phyloP scores from a whole-genome alignment of 2,888 invertebrate species.

The Hylaea fasciaria region DNA sequence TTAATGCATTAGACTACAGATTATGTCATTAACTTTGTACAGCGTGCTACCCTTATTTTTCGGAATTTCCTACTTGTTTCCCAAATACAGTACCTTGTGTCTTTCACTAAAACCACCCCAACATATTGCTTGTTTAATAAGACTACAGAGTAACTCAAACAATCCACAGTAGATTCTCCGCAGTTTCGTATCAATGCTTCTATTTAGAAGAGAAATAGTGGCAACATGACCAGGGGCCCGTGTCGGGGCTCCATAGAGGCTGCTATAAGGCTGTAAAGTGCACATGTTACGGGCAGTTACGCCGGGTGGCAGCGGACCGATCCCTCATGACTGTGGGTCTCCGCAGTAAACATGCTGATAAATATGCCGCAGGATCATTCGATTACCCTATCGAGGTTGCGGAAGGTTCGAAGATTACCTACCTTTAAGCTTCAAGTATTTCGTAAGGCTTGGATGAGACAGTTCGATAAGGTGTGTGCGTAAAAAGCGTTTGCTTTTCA shows the following conservation, averaged over 20 bases:
- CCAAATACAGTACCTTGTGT: too few species aligned
- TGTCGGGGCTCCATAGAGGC: constrained; percentile 45
- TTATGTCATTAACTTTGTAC: too few species aligned
- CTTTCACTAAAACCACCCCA: too few species aligned
- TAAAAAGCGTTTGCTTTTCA: too few species aligned
- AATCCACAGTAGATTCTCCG: neutral
- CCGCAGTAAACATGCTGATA: constrained; percentile 45
- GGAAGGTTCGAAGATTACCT: neutral
- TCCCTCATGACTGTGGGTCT: constrained; percentile 44
- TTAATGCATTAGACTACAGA: too few species aligned
- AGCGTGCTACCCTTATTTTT: too few species aligned
- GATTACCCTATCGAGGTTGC: constrained; percentile 32
- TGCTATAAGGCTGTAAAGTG: constrained; percentile 61
- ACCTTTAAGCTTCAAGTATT: neutral
- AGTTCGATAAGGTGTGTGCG: neutral
- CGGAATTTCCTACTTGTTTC: too few species aligned
- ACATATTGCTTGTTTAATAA: too few species aligned
- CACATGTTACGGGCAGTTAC: constrained; percentile 66
- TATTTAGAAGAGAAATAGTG: constrained; percentile 26
- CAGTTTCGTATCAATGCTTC: constrained; percentile 12
- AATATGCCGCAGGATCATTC: constrained; percentile 47
- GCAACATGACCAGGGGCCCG: constrained; percentile 33
- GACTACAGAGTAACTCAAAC: too few species aligned
- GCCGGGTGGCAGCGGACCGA: constrained; percentile 39
- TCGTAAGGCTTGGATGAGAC: neutral